A percentile compares a stretch with the other conserved stretches of the same genome.
Evolutionary conservation across 2,888 invertebrate species (phyloP).

Genomic region (Drosophila tanythrix): DNA sequence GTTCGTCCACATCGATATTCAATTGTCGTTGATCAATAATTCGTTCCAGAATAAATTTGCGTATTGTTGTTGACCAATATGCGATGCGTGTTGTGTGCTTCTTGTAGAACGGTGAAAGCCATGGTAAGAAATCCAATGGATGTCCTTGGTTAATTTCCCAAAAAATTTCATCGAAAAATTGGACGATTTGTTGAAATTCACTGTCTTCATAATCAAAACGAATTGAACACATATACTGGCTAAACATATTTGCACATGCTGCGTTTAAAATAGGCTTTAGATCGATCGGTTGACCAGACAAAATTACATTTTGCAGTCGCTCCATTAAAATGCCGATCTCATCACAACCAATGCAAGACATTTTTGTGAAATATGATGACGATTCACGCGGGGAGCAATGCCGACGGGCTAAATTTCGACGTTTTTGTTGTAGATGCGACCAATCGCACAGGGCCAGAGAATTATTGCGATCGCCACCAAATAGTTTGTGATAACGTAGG

Average conservation of each 20-base stretch:
- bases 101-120: constrained; percentile 90
- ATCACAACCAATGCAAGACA: constrained; percentile 89
- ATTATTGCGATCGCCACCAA: constrained; percentile 93
- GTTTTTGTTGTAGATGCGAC: constrained; percentile 92
- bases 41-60: constrained; percentile 90
- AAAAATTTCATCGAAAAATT: constrained; percentile 93
- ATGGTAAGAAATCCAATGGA: constrained; percentile 94
- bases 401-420: constrained; percentile 91
- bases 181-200: constrained; percentile 89
- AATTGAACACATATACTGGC: constrained; percentile 93
- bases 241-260: constrained; percentile 93
- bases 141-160: constrained; percentile 96
- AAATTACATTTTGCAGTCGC: constrained; percentile 86
- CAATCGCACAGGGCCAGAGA: constrained; percentile 95
- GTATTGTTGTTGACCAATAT: constrained; percentile 89
- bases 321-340: constrained; percentile 88
- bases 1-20: constrained; percentile 86
- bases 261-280: constrained; percentile 90
- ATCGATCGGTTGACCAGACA: constrained; percentile 85
- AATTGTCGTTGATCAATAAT: constrained; percentile 87
- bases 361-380: constrained; percentile 89
- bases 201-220: constrained; percentile 89
- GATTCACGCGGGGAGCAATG: constrained; percentile 92
- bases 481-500: constrained; percentile 91
- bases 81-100: constrained; percentile 89